Base-by-base conservation (phyloP, 30 jellyfish, hydroid and myxozoan species). In the Aurelia aurita complex sp. Pacific region DNA sequence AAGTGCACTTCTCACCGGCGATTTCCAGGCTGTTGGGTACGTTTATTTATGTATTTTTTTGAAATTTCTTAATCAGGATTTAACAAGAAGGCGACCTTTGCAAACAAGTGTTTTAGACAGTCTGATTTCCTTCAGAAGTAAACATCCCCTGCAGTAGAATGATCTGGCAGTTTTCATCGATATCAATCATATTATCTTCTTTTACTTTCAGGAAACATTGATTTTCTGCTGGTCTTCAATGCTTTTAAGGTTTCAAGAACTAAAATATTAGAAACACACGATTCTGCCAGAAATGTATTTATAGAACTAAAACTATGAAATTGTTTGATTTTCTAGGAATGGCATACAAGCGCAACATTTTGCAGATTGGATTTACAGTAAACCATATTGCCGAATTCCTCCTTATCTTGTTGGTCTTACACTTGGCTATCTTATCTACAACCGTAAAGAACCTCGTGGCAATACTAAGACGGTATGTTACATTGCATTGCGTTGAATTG, bases 361-460 rank as follows among this genome's bases (percentile, higher is more conserved):
- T 71, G 96, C 87, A 9, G 83, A 88, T 57, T 64, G 73, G 85
- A 59, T 89, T 33, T 89, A 89, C 73, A 17, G 62, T 17, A 89
- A 89, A 63, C 97, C 97, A 51, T 89, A 81, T 74, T 63, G 94
- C 36, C 90, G 97, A 15, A 89, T 89, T 60, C 79, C 94, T 18
- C 97, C 97, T 0, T 89, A 89, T 64, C 16, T 89, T 4, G 94
- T 89, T 60, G 97, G 97, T 10, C 76, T 89, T 57, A 46, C 81
- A 8, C 88, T 89, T 29, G 97, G 97, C 38, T 83, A 57, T 36
- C 32, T 81, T 17, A 35, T 89, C 38, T 74, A 82, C 78, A 14
- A 83, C 69, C 80, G 79, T 43, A 84, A 84, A 29, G 66, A 70
- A 46, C 93, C 93, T 2, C 17, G 29, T 13, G 85, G 93, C 12